Evolutionary conservation across 53 echinoderm and acorn worm genomes (phyloP).

Genomic region (Paracentrotus lividus): DNA sequence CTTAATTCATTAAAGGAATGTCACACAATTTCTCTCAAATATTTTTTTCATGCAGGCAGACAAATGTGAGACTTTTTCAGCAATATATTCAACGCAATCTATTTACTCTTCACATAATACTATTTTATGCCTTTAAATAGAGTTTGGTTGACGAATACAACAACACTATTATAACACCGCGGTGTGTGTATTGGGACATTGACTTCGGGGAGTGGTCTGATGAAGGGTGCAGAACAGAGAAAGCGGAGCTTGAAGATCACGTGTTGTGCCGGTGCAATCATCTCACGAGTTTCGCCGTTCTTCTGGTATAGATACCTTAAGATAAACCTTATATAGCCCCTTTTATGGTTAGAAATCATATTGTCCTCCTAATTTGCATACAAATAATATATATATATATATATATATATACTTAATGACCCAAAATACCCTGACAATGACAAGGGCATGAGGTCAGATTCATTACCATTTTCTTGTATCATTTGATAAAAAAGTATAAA

Average conservation of each 20-base stretch:
- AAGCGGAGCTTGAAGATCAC: background rate
- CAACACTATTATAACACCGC: background rate
- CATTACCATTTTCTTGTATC: no score
- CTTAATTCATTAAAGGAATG: background rate
- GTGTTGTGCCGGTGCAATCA: conserved; percentile 35
- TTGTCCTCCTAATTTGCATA: background rate
- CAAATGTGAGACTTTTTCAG: background rate
- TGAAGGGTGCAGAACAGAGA: background rate
- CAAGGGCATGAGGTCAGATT: no score
- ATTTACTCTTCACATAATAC: no score
- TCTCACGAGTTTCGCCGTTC: conserved; percentile 52
- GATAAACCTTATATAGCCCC: background rate
- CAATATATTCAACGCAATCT: no score
- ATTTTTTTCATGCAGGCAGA: no score
- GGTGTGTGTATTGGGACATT: conserved; percentile 13
- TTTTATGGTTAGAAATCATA: background rate
- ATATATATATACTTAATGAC: background rate
- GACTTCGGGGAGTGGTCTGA: background rate
- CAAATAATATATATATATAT: background rate
- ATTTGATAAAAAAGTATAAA: no score
- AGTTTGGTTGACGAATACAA: background rate
- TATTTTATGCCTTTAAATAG: background rate
- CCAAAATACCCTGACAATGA: no score
- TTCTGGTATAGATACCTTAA: background rate
- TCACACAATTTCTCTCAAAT: background rate